Evolutionary conservation across 2,797 vertebrate species (phyloP), one percentile per base, ranked within the genome.

Genomic region (Vultur gryphus): DNA sequence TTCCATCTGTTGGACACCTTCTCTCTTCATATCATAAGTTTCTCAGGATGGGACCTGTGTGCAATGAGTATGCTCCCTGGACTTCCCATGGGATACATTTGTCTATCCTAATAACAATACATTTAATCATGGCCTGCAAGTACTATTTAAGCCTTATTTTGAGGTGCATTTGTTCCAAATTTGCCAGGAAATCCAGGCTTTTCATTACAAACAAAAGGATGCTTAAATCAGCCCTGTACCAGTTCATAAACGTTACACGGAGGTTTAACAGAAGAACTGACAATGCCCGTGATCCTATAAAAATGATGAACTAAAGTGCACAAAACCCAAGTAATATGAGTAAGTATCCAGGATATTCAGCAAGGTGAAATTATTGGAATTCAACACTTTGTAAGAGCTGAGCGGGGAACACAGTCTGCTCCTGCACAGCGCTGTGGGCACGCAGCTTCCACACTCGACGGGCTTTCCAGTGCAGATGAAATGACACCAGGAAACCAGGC

Each of bases 181-280:
- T 46, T 48, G 3, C 28, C 58, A 67, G n/a, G 20, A 82, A 91
- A 79, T 23, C 2, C 75, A 73, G 26, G 46, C 5, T 41, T 77
- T 70, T 62, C 51, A 59, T 66, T 58, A 13, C 29, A 77, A 72
- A 79, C 31, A 44, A 58, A 49, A 86, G 29, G 48, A 33, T 73
- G 33, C 13, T 49, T n/a, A 5, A 51, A 13, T 71, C 19, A 28
- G 48, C 44, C 77, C 20, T 26, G 26, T 13, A 43, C 15, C 69
- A 48, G 39, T 10, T 62, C 29, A 17, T 31, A 62, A 26, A 62
- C 2, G 4, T 33, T 57, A 14, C 21, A n/a, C 0, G 0, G 49
- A n/a, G 15, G 21, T 71, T 64, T 48, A 59, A n/a, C 23, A 33
- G 51, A 26, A 66, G 35, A 51, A 37, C 2, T 39, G 37, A 10